Evolutionary conservation across 2,888 invertebrate species (phyloP), one percentile per base, ranked within the genome.

Genomic region (Sinelater perroti): DNA sequence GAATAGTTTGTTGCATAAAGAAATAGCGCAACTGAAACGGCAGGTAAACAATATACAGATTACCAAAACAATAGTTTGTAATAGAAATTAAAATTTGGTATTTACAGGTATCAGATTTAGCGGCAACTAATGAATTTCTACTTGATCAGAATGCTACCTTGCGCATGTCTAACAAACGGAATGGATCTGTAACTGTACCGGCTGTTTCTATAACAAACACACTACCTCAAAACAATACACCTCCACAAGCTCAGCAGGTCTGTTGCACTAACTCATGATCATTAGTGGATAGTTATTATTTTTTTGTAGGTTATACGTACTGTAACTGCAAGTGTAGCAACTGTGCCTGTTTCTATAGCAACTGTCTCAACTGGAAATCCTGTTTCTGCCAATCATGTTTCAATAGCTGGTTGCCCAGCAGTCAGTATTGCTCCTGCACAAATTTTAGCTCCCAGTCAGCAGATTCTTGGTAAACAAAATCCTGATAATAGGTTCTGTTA

Each of bases 101-200:
- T 13, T 60, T 56, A 2, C 75, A 85, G 79, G 85, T 87, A 11
- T 83, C 83, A 21, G 89, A 89, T 74, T 76, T 90, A 60, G 86
- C 87, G 24, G 88, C 89, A 1, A 88, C 90, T 5, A 91, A 91
- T 74, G 90, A 91, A 72, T 90, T 90, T 73, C 80, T 91, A 7
- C 76, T 91, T 61, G 89, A 89, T 68, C 90, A 91, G 76, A 90
- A 90, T 75, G 89, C 90, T 16, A 86, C 87, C 62, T 77, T 89
- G 58, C 80, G 90, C 20, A 80, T 87, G 61, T 83, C 83, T 8
- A 83, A 82, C 54, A 84, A 85, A 63, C 77, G 82, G 31, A 78
- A 79, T 55, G 81, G 81, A 6, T 79, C 83, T 2, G 84, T 85
- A 2, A 82, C 83, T 2, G 82, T 86, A 8, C 85, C 87, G 3